Conservation (phyloP, 2,113 vertebrate species). For the Hemibates koningsi region DNA sequence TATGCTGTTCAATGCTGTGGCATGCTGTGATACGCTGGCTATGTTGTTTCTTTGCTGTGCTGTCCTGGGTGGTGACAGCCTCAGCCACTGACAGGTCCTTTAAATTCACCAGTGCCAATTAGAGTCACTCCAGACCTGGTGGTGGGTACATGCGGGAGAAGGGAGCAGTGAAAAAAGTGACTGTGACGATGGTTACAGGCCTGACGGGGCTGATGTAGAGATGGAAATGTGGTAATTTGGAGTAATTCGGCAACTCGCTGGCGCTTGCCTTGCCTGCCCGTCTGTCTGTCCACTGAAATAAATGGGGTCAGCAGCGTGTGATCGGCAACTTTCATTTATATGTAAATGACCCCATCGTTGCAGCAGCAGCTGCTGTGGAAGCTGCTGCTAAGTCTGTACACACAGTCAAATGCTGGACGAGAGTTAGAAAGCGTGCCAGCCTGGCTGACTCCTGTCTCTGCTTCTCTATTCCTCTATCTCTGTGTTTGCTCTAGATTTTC, state of each 20-base stretch:
- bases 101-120: constrained; percentile 76
- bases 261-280: constrained; percentile 71
- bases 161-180: constrained; percentile 30
- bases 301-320: constrained; percentile 79
- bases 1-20: constrained; percentile 11
- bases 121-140: constrained; percentile 70
- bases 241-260: constrained; percentile 77
- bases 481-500: not conserved
- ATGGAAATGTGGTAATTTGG: constrained; percentile 81
- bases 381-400: constrained; percentile 49
- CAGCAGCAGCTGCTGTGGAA: constrained; percentile 61
- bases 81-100: constrained; percentile 69
- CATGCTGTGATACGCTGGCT: constrained; percentile 26
- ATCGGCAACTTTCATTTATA: constrained; percentile 86
- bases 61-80: constrained; percentile 61
- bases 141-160: constrained; percentile 25
- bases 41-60: constrained; percentile 63
- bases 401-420: constrained; percentile 32
- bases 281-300: constrained; percentile 77
- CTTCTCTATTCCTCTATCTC: not conserved
- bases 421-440: constrained; percentile 19
- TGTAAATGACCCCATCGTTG: constrained; percentile 76
- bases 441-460: not conserved
- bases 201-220: constrained; percentile 74
- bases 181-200: constrained; percentile 60